Evolutionary conservation across 2,797 vertebrate genomes (phyloP).

Genomic region (Tenualosa thibaudeaui): DNA sequence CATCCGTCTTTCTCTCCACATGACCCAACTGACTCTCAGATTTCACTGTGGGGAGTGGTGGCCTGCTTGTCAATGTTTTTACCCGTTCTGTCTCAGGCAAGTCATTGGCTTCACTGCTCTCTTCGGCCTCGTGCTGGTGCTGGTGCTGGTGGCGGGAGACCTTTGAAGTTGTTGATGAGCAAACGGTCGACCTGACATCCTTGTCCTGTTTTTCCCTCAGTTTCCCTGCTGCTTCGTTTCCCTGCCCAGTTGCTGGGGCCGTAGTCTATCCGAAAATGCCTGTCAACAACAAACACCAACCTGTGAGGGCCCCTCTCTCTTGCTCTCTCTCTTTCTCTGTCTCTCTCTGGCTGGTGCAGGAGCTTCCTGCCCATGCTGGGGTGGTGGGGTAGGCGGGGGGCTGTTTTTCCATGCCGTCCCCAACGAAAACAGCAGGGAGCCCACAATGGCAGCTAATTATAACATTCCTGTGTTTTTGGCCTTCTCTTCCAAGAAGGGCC

Average conservation of each 20-base stretch:
- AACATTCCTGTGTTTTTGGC: slow-evolving; percentile 25
- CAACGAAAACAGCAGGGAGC: neutral
- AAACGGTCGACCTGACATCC: neutral
- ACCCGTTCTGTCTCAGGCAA: neutral
- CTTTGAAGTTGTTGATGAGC: neutral
- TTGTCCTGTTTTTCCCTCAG: neutral
- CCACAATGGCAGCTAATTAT: slow-evolving; percentile 25
- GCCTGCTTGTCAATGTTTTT: neutral
- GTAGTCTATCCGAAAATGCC: neutral
- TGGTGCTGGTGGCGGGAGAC: neutral
- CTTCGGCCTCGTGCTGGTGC: neutral
- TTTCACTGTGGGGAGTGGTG: neutral
- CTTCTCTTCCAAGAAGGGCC: neutral
- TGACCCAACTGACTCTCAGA: neutral
- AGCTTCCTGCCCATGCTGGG: slow-evolving; percentile 27
- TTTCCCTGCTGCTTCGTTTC: neutral
- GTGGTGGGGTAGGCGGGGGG: neutral
- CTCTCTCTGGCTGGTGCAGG: slow-evolving; percentile 16
- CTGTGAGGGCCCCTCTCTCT: neutral
- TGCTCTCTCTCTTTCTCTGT: neutral
- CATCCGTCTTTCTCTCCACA: neutral
- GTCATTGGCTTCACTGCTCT: neutral
- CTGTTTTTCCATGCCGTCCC: neutral
- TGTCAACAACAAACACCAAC: neutral
- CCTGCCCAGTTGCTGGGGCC: neutral